Percentiles rank a stretch among this genome's conserved stretches.
phyloP scores from a whole-genome alignment of 2,113 vertebrate species.

The Furnarius figulus region DNA sequence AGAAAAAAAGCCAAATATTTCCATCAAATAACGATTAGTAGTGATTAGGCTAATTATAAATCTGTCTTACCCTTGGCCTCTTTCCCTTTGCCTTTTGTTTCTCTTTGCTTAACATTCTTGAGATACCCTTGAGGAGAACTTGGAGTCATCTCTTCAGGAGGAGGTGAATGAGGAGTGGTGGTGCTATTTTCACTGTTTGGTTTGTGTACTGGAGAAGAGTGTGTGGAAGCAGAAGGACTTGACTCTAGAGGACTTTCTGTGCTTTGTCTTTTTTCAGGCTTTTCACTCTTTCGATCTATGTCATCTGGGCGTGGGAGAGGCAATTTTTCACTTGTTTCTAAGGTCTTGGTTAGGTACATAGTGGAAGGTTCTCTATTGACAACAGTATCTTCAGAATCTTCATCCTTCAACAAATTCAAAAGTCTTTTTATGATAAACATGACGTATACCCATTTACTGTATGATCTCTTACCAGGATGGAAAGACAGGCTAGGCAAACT shows the following conservation, averaged over 20 bases:
- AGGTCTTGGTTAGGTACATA: not conserved
- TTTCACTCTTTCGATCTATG: slow-evolving; percentile 69
- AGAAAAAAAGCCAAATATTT: not conserved
- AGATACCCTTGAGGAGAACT: slow-evolving; percentile 77
- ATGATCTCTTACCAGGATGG: not conserved
- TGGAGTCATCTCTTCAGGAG: slow-evolving; percentile 70
- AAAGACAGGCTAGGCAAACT: not conserved
- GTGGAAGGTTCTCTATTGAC: slow-evolving; percentile 8
- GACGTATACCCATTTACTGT: not conserved
- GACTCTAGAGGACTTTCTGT: slow-evolving; percentile 75
- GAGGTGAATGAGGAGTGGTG: slow-evolving; percentile 65
- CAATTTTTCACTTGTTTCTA: slow-evolving; percentile 75
- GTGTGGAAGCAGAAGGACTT: slow-evolving; percentile 78
- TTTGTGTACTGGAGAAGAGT: slow-evolving; percentile 76
- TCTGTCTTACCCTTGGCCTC: slow-evolving; percentile 79
- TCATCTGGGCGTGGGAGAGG: slow-evolving; percentile 63
- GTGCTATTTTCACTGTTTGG: slow-evolving; percentile 71
- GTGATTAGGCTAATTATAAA: not conserved
- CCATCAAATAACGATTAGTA: not conserved
- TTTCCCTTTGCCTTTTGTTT: slow-evolving; percentile 85
- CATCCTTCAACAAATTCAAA: slow-evolving; percentile 66
- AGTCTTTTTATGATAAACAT: not conserved
- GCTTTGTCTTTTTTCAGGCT: slow-evolving; percentile 50
- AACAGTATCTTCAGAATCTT: slow-evolving; percentile 67
- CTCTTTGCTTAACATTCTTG: slow-evolving; percentile 81